A percentile compares a stretch with the other conserved stretches of the same genome.
phyloP scores from a whole-genome alignment of 2,797 vertebrate genomes.

The Huso huso region DNA sequence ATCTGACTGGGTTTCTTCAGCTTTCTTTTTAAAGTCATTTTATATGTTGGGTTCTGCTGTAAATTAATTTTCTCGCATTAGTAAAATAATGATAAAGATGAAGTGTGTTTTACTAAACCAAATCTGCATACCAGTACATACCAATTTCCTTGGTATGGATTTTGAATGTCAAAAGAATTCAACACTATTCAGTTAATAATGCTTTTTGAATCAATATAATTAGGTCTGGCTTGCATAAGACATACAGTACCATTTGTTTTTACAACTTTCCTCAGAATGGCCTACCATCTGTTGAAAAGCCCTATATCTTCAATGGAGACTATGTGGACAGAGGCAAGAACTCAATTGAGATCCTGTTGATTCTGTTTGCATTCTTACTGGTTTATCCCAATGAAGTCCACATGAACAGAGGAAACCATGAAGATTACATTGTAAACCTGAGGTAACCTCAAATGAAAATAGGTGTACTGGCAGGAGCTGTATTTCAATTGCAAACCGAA shows the following conservation, averaged over 20 bases:
- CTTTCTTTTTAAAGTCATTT: too few relatives aligned
- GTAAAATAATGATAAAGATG: too few relatives aligned
- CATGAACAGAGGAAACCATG: constrained; percentile 88
- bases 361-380: constrained; percentile 82
- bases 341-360: constrained; percentile 82
- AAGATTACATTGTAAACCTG: constrained; percentile 87
- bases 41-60: too few relatives aligned
- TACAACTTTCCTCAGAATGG: constrained; percentile 64
- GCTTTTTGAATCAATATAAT: not conserved
- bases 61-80: too few relatives aligned
- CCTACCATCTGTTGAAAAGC: constrained; percentile 78
- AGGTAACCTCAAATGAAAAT: constrained; percentile 48
- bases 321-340: constrained; percentile 86
- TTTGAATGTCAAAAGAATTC: too few relatives aligned
- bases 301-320: constrained; percentile 88
- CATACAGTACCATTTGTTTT: not conserved
- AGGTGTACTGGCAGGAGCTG: not conserved
- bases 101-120: too few relatives aligned
- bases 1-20: too few relatives aligned
- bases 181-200: too few relatives aligned
- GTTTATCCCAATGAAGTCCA: constrained; percentile 83
- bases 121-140: too few relatives aligned
- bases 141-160: too few relatives aligned
- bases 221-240: not conserved
- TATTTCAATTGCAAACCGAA: not conserved